These are phyloP conservation scores for Drosophila leontia DNA, from an alignment of 1,140 invertebrate genomes.

Conservation along the genomic window DNA sequence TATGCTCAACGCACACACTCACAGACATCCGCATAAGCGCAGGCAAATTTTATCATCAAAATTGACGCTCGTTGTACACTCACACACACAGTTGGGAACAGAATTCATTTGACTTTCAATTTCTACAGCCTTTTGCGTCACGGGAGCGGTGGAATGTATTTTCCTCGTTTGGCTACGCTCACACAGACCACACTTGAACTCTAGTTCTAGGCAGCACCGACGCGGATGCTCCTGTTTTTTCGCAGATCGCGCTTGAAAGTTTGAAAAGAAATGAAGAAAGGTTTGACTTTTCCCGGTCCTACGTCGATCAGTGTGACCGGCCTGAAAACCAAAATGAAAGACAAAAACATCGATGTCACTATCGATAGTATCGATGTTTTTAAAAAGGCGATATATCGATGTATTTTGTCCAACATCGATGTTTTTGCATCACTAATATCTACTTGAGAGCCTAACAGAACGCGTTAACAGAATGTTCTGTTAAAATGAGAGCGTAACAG, in stretches of 20 bases:
- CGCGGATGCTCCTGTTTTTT: constrained; percentile 27
- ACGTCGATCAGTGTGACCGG: too few species aligned
- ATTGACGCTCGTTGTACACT: constrained; percentile 53
- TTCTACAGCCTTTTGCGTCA: constrained; percentile 43
- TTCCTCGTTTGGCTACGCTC: constrained; percentile 38
- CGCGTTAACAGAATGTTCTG: too few species aligned
- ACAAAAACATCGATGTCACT: too few species aligned
- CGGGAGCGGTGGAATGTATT: constrained; percentile 35
- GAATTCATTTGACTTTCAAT: constrained; percentile 63
- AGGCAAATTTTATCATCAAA: constrained; percentile 61
- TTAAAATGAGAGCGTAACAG: too few species aligned
- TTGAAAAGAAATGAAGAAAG: constrained; percentile 9
- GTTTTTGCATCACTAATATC: too few species aligned
- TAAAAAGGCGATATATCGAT: too few species aligned
- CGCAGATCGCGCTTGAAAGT: constrained; percentile 11
- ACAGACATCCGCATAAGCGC: constrained; percentile 41
- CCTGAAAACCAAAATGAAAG: too few species aligned
- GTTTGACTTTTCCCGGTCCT: constrained; percentile 69
- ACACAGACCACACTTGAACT: constrained; percentile 15
- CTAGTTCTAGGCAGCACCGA: constrained; percentile 22
- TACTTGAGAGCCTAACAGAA: too few species aligned
- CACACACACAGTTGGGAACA: constrained; percentile 37
- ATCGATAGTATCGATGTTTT: too few species aligned
- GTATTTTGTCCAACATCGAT: too few species aligned
- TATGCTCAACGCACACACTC: constrained; percentile 37